Base-by-base conservation (phyloP, 2,797 vertebrate genomes). In the Tapirus indicus region DNA sequence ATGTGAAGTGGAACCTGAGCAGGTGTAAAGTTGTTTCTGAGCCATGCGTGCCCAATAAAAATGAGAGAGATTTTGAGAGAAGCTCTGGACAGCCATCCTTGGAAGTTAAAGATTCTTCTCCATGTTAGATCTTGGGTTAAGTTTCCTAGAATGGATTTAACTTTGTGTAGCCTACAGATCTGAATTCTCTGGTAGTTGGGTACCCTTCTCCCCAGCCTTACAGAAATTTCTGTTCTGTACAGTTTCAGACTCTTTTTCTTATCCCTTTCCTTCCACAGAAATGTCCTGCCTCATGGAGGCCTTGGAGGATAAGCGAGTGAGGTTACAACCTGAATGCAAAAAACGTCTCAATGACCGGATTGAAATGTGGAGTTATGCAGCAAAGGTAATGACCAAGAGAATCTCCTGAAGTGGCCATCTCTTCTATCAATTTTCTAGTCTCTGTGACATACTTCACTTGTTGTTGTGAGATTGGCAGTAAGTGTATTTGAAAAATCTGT, bases 251-350 rank as follows among this genome's bases (percentile, higher is more conserved):
- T 64, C 0, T 77, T 72, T 0, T 77, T 95, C 88, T 96, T 97
- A 32, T 2, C 77, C 1, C n/a, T 96, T 98, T 47, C 6, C 0
- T 75, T 0, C 97, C 94, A 82, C 99, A 99, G 99, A 99, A 98
- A 99, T 99, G 99, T 99, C 99, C 0, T 99, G 99, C 97, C 98
- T 99, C 82, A 99, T 99, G 99, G 99, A 99, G 95, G 99, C 99
- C 23, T 99, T 99, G 97, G 99, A 99, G 97, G 99, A 99, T 97
- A 99, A 99, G 79, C 99, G 99, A 0, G 99, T 99, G 21, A 99
- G 99, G 68, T 98, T 99, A 95, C 99, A 99, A 98, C 99, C 99
- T 0, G 99, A 99, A 98, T 99, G 99, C 97, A 99, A 99, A 98
- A 99, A 99, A 97, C 99, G 99, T 92, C 99, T 99, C 84, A 99